Base-by-base conservation (phyloP, 2,797 vertebrate species). In the Mormyrus proboscirostris region DNA sequence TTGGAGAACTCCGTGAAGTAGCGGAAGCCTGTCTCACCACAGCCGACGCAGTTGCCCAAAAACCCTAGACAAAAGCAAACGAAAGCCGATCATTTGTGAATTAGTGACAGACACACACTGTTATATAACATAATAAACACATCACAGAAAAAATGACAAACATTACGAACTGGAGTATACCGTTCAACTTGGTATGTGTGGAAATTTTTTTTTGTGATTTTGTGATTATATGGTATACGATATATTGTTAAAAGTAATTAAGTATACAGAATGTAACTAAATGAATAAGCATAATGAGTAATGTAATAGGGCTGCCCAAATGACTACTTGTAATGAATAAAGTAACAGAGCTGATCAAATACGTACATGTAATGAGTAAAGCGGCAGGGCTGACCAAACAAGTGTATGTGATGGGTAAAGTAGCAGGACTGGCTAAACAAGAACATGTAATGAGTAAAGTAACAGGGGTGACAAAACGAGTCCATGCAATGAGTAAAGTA, bases 1-100 rank as follows among this genome's bases (percentile, higher is more conserved):
- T 99, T 99, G 50, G 98, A 99, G 95, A 99, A 99, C 94, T 99
- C 99, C 0, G 99, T 99, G 94, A 99, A 99, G 94, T 99, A 99
- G 88, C 99, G 96, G 94, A 99, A 99, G 92, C 98, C 98, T 94
- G 97, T 99, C 94, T 99, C 99, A 93, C 99, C 99, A 89, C 99
- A 99, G 94, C 99, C 99, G 79, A 98, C 97, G 91, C 99, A 99
- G 93, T 99, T 99, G 94, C 99, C 99, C 93, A 98, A 99, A 96
- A 99, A 99, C 90, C 99, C 99, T 99, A 93, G n/a, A 0, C 12
- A n/a, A 49, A 86, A 2, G 90, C 57, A 82, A 19, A 89, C 2
- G 59, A 87, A 6, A n/a, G 29, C 53, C 16, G 25, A 22, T 3
- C 9, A 38, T 1, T 1, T 57, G 12, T 47, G 38, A 5, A 69